A percentile compares a stretch with the other conserved stretches of the same genome.
phyloP scores from a whole-genome alignment of 2,113 vertebrate species.

The Lagopus muta region DNA sequence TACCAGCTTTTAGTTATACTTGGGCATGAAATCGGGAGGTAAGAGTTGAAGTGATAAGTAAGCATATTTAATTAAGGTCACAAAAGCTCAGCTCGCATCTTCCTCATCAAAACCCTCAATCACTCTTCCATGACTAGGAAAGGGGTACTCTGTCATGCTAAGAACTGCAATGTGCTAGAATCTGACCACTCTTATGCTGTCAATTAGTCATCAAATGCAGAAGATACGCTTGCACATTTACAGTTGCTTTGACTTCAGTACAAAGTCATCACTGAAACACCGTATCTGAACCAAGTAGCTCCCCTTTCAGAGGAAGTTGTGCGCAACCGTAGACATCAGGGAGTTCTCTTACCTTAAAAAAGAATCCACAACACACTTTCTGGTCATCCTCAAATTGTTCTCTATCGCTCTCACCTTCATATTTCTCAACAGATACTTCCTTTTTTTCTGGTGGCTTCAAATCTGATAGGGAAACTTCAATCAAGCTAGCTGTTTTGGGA shows the following conservation, averaged over 20 bases:
- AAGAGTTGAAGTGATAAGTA: neutral
- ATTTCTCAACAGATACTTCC: slow-evolving; percentile 78
- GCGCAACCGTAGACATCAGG: neutral
- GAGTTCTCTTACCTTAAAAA: slow-evolving; percentile 89
- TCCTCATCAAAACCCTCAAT: neutral
- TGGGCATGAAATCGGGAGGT: neutral
- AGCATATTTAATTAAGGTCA: neutral
- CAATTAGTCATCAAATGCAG: neutral
- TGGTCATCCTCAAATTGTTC: slow-evolving; percentile 89
- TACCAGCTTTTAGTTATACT: neutral
- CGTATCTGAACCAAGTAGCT: neutral
- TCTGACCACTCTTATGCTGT: neutral
- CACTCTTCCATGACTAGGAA: neutral
- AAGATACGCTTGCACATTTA: neutral
- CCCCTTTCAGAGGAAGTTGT: neutral
- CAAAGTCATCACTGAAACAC: neutral
- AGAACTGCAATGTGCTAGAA: neutral
- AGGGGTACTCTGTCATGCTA: neutral
- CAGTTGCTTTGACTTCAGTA: neutral
- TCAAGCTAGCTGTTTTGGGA: slow-evolving; percentile 85
- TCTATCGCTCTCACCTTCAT: slow-evolving; percentile 79
- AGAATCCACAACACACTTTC: slow-evolving; percentile 94
- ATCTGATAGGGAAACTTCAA: slow-evolving; percentile 93
- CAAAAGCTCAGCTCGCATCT: neutral
- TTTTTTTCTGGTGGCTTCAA: slow-evolving; percentile 85